Evolutionary conservation across 64 coral and sea anemone species (phyloP).

Genomic region (Porites lutea): DNA sequence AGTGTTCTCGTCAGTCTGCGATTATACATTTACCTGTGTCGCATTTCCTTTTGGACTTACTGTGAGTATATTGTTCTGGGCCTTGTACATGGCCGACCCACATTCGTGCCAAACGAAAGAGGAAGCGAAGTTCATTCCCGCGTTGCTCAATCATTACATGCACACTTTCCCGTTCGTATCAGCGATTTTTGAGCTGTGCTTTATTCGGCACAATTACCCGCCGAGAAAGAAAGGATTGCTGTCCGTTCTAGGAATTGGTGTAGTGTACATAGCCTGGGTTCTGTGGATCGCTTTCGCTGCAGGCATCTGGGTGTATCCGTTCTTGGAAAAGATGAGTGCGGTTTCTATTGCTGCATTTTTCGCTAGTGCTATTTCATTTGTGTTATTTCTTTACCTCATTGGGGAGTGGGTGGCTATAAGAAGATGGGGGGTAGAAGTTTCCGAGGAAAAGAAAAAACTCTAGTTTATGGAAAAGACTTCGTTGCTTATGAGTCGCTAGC

Average conservation of each 20-base stretch:
- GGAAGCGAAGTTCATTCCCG: constrained; percentile 71
- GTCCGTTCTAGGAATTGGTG: constrained; percentile 66
- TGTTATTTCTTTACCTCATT: constrained; percentile 59
- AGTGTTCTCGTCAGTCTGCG: constrained; percentile 80
- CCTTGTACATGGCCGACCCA: constrained; percentile 73
- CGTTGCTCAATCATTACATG: constrained; percentile 92
- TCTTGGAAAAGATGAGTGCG: constrained; percentile 72
- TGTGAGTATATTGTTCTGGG: constrained; percentile 83
- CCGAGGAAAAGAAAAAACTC: constrained; percentile 20
- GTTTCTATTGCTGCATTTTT: constrained; percentile 62
- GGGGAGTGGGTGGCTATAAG: constrained; percentile 51
- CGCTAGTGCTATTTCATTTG: constrained; percentile 24
- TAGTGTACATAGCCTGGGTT: constrained; percentile 68
- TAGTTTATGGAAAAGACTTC: not conserved
- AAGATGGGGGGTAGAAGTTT: not conserved
- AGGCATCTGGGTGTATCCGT: constrained; percentile 93
- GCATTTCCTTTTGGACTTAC: constrained; percentile 78
- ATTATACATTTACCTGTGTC: constrained; percentile 77
- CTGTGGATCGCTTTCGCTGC: constrained; percentile 69
- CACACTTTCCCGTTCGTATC: constrained; percentile 78
- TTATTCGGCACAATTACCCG: constrained; percentile 84
- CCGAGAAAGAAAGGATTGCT: constrained; percentile 69
- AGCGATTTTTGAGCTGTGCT: constrained; percentile 64
- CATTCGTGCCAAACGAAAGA: constrained; percentile 71
- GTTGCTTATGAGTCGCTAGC: not conserved